phyloP scores from a whole-genome alignment of 2,888 invertebrate genomes.

The Lasioglossum calceatum region DNA sequence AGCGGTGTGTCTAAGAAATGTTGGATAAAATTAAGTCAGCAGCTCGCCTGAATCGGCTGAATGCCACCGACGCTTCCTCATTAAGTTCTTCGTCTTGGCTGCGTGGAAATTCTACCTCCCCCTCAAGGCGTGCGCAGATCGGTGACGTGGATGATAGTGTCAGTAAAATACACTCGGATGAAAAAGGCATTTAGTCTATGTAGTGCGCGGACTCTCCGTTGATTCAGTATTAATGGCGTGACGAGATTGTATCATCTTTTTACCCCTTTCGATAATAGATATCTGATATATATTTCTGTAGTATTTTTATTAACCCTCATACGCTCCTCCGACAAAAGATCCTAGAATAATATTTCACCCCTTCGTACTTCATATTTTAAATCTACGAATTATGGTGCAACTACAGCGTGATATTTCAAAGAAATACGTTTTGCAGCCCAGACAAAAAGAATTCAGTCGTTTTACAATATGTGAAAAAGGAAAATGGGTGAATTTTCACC shows the following conservation, averaged over 20 bases:
- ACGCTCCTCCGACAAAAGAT: too few species aligned
- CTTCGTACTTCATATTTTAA: too few species aligned
- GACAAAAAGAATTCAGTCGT: too few species aligned
- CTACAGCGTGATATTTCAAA: too few species aligned
- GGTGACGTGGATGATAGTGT: constrained; percentile 21
- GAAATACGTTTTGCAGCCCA: too few species aligned
- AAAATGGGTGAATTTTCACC: too few species aligned
- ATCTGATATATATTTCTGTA: neutral
- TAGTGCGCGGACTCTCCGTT: neutral
- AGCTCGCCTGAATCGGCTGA: constrained; percentile 55
- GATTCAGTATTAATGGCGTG: neutral
- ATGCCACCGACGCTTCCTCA: constrained; percentile 58
- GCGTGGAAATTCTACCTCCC: neutral
- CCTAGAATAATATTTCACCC: too few species aligned
- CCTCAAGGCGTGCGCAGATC: neutral
- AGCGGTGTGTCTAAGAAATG: constrained; percentile 38
- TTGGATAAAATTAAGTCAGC: constrained; percentile 54
- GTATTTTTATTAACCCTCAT: too few species aligned
- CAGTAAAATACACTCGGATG: neutral
- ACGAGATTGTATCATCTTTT: neutral
- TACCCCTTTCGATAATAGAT: neutral
- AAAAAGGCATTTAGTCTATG: neutral
- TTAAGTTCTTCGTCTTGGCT: constrained; percentile 58
- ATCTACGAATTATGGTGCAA: too few species aligned
- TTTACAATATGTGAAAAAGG: too few species aligned